phyloP scores from a whole-genome alignment of 2,113 vertebrate genomes.

The Dipodomys spectabilis region DNA sequence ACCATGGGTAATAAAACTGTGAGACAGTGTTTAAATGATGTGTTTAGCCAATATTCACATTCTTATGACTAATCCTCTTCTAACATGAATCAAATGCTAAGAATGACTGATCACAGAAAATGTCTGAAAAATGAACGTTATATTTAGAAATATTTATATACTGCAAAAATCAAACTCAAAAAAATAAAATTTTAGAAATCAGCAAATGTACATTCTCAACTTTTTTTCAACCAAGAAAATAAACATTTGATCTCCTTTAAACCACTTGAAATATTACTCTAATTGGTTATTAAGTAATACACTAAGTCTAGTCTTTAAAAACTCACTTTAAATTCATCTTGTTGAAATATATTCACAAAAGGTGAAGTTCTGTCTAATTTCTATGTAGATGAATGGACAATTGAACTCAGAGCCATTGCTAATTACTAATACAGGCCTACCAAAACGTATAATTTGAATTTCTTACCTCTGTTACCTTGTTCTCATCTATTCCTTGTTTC shows the following conservation, averaged over 20 bases:
- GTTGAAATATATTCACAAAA: neutral
- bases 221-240: neutral
- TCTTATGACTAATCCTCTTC: neutral
- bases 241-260: constrained; percentile 27
- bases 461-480: constrained; percentile 87
- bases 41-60: neutral
- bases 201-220: neutral
- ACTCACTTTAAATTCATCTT: neutral
- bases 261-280: neutral
- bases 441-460: neutral
- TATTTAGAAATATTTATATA: constrained; percentile 49
- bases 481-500: constrained; percentile 82
- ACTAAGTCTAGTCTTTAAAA: neutral
- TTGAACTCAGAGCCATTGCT: neutral
- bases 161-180: constrained; percentile 49
- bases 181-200: constrained; percentile 30
- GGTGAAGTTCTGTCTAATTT: neutral
- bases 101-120: neutral
- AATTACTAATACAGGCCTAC: neutral
- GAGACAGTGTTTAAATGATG: constrained; percentile 3
- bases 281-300: constrained; percentile 22
- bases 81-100: neutral
- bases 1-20: neutral
- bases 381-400: neutral
- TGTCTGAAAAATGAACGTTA: neutral